Evolutionary conservation across 2,888 invertebrate species (phyloP), one percentile per base, ranked within the genome.

Genomic region (Chrysolina haemoptera): DNA sequence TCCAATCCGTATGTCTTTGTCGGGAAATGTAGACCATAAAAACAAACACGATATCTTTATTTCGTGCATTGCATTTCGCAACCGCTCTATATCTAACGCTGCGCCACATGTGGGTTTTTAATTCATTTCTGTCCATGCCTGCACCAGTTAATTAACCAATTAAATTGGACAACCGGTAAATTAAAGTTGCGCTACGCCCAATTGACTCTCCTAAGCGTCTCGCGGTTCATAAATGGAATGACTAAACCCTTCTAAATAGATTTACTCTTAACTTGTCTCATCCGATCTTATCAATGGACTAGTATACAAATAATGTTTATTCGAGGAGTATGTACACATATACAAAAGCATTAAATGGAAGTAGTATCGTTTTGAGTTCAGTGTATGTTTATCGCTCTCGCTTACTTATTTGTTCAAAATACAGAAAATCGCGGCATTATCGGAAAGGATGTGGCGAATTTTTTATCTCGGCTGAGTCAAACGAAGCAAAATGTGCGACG

Each of bases 121-220:
- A 77, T 70, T 67, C 68, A 75, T 71, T 27, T 68, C 67, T 69
- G 50, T 68, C 74, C 65, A 70, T 62, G 68, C 74, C 70, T 68
- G 73, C 73, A 69, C 68, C 63, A 71, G 67, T 66, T 77, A 77
- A 77, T 77, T 70, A 76, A 46, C 73, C 73, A 78, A 78, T 78
- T 78, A 78, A 76, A 73, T 69, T 71, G 73, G 74, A 68, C 70
- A 71, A 48, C 69, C 64, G 46, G 72, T 69, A 14, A 68, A 74
- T 74, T 74, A 59, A 70, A 70, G 65, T 62, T 53, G 66, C 62
- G 70, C 48, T 68, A 71, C 76, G 76, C 77, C 78, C 80, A 80
- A 79, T 80, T 80, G 81, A 77, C 78, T 78, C 76, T 68, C 70
- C 71, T 74, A 73, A 77, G 71, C 77, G 69, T 74, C 75, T 66